Evolutionary conservation across 30 jellyfish, hydroid and myxozoan genomes (phyloP).

Genomic region (Hydractinia echinata): DNA sequence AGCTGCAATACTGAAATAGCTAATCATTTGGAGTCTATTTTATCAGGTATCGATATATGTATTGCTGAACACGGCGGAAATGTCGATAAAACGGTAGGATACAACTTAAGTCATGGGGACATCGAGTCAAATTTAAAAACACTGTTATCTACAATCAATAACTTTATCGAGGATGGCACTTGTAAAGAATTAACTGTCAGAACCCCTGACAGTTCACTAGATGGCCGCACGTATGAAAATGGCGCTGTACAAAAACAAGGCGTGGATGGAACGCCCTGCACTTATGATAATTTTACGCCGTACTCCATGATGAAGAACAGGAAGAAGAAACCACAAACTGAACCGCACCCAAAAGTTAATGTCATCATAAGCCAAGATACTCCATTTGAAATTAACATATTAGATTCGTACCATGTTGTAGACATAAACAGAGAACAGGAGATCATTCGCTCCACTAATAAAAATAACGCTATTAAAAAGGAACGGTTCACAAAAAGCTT

Average conservation of each 20-base stretch:
- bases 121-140: neutral
- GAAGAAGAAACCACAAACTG: neutral
- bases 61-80: constrained; percentile 10
- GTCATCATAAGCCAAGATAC: too few relatives aligned
- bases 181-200: neutral
- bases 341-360: too few relatives aligned
- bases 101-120: neutral
- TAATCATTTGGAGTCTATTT: neutral
- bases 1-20: neutral
- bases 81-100: neutral
- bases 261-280: too few relatives aligned
- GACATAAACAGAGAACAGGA: too few relatives aligned
- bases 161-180: neutral
- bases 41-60: neutral
- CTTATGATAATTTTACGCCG: constrained; percentile 8
- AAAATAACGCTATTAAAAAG: too few relatives aligned
- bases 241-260: too few relatives aligned
- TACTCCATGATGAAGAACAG: neutral
- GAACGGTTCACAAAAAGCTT: too few relatives aligned
- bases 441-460: too few relatives aligned
- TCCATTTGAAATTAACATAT: too few relatives aligned
- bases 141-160: neutral
- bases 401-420: too few relatives aligned
- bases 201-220: neutral
- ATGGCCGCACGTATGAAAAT: too few relatives aligned